A percentile compares a stretch with the other conserved stretches of the same genome.
Evolutionary conservation across 2,888 invertebrate species (phyloP).

Genomic region (Plutella xylostella): DNA sequence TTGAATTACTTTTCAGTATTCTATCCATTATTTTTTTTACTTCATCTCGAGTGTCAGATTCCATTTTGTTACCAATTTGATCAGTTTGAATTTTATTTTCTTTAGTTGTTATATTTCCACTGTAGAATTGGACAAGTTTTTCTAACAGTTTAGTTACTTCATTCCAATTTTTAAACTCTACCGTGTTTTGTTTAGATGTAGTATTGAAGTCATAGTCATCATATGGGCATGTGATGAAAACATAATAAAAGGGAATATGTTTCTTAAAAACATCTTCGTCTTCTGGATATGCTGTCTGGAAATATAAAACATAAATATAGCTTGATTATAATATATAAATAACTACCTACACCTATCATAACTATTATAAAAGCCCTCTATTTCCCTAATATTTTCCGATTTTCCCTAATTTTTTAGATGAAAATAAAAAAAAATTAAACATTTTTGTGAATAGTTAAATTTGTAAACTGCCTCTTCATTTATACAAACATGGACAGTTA

Average conservation of each 20-base stretch:
- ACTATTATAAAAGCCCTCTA: too few relatives aligned
- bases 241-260: constrained; percentile 52
- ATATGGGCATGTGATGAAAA: constrained; percentile 68
- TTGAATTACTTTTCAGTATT: constrained; percentile 41
- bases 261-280: constrained; percentile 22
- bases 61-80: constrained; percentile 2
- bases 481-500: too few relatives aligned
- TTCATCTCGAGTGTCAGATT: constrained; percentile 32
- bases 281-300: constrained; percentile 22
- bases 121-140: constrained; percentile 41
- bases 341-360: background rate
- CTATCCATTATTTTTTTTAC: constrained; percentile 50
- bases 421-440: constrained; percentile 1
- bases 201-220: constrained; percentile 63
- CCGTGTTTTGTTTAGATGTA: constrained; percentile 49
- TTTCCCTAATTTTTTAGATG: too few relatives aligned
- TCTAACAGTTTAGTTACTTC: constrained; percentile 36
- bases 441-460: too few relatives aligned
- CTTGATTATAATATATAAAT: background rate
- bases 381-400: too few relatives aligned
- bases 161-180: constrained; percentile 71
- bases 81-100: background rate
- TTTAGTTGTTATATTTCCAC: constrained; percentile 23
- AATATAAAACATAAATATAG: constrained; percentile 10
- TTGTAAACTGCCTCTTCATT: too few relatives aligned